These are phyloP conservation scores for Fragum fragum DNA, from an alignment of 2,888 invertebrate genomes.

Conservation along the genomic window DNA sequence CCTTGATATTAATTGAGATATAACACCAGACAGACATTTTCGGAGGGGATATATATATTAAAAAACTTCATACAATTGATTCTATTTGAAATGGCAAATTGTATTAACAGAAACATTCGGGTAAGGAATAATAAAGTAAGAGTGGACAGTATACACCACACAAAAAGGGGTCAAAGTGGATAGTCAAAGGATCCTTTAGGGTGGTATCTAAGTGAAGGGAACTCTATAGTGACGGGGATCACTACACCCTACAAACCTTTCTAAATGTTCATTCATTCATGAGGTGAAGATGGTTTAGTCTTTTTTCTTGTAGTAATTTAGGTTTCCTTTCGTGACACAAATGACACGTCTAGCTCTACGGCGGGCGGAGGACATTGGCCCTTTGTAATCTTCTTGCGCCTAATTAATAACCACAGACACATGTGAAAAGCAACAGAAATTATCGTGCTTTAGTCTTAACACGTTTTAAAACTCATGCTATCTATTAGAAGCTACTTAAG, in stretches of 20 bases:
- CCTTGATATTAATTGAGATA: no score
- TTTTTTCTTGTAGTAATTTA: conserved; percentile 62
- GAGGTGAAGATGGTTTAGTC: conserved; percentile 28
- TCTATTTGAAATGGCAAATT: no score
- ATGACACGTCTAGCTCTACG: conserved; percentile 72
- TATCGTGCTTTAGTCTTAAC: not conserved
- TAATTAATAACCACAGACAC: conserved; percentile 25
- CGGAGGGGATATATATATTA: no score
- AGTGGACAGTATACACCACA: not conserved
- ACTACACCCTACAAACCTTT: conserved; percentile 58
- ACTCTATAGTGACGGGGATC: conserved; percentile 1
- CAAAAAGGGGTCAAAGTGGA: not conserved
- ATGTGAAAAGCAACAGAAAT: not conserved
- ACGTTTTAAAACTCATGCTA: not conserved
- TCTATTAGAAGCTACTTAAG: not conserved
- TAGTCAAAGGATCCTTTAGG: not conserved
- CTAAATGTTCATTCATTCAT: conserved; percentile 13
- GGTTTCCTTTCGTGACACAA: conserved; percentile 69
- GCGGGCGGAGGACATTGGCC: conserved; percentile 71
- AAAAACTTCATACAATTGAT: no score
- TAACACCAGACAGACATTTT: no score
- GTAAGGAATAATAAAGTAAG: not conserved
- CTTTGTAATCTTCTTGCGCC: conserved; percentile 45
- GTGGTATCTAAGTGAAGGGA: conserved; percentile 3
- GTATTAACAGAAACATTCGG: not conserved